Evolutionary conservation across 2,888 invertebrate genomes (phyloP).

Genomic region (Netelia fuscicornis): DNA sequence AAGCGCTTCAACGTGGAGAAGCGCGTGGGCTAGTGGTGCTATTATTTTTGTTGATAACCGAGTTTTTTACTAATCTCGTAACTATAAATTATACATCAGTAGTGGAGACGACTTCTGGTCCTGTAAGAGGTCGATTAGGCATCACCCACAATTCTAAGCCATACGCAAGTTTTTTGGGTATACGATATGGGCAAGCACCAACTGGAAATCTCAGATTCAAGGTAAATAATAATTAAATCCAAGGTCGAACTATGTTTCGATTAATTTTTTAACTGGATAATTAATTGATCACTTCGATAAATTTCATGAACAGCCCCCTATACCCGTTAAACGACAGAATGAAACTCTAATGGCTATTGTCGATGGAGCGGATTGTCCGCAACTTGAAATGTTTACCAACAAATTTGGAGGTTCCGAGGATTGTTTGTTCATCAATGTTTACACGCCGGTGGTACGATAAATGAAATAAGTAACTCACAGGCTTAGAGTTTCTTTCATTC

Average conservation of each 20-base stretch:
- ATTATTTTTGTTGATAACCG: background rate
- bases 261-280: background rate
- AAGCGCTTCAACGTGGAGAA: background rate
- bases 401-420: background rate
- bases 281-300: background rate
- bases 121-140: constrained; percentile 72
- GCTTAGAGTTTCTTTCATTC: no score
- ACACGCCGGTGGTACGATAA: constrained; percentile 26
- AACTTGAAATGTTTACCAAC: background rate
- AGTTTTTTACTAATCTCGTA: background rate
- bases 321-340: background rate
- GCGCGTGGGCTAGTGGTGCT: background rate
- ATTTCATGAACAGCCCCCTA: constrained; percentile 28
- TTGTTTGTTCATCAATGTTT: constrained; percentile 20
- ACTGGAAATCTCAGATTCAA: constrained; percentile 72
- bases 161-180: constrained; percentile 75
- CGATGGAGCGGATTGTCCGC: constrained; percentile 15
- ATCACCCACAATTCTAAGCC: constrained; percentile 58
- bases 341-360: background rate
- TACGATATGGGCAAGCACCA: constrained; percentile 75
- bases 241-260: background rate
- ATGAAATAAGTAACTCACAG: background rate
- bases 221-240: constrained; percentile 63
- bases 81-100: constrained; percentile 59
- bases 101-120: constrained; percentile 72